These are phyloP conservation scores for Lithosia quadra DNA, from an alignment of 2,888 invertebrate species.

Conservation along the genomic window DNA sequence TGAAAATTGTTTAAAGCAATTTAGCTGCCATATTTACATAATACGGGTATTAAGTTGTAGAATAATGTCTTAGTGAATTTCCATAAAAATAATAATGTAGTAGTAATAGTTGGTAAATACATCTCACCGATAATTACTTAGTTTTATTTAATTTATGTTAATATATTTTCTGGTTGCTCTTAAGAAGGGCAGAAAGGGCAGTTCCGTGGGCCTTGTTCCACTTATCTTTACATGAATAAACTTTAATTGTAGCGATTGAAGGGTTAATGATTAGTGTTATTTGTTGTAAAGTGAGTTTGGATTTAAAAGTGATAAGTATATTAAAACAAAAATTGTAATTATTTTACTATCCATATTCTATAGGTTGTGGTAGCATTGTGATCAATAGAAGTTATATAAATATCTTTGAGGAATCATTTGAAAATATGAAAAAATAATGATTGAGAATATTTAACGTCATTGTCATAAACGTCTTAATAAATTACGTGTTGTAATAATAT, in stretches of 20 bases:
- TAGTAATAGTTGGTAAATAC: constrained; percentile 28
- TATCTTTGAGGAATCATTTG: no score
- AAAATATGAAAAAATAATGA: no score
- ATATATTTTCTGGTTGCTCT: background rate
- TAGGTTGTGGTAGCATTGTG: background rate
- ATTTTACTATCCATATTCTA: background rate
- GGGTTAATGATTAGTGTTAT: background rate
- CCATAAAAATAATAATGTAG: constrained; percentile 22
- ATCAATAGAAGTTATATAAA: background rate
- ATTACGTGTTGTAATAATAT: background rate
- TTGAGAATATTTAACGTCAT: background rate
- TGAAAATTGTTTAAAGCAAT: constrained; percentile 28
- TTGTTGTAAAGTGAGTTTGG: background rate
- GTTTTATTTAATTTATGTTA: constrained; percentile 9
- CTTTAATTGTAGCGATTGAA: constrained; percentile 3
- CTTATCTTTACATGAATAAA: background rate
- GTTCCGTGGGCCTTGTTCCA: background rate
- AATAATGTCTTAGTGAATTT: constrained; percentile 43
- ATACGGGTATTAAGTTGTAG: constrained; percentile 61
- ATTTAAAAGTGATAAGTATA: constrained; percentile 2
- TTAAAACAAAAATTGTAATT: background rate
- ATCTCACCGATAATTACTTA: constrained; percentile 53
- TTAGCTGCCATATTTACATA: constrained; percentile 52
- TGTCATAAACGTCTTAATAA: background rate
- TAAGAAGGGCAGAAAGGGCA: background rate